phyloP scores from a whole-genome alignment of 2,888 invertebrate genomes.

The Conus canariensis region DNA sequence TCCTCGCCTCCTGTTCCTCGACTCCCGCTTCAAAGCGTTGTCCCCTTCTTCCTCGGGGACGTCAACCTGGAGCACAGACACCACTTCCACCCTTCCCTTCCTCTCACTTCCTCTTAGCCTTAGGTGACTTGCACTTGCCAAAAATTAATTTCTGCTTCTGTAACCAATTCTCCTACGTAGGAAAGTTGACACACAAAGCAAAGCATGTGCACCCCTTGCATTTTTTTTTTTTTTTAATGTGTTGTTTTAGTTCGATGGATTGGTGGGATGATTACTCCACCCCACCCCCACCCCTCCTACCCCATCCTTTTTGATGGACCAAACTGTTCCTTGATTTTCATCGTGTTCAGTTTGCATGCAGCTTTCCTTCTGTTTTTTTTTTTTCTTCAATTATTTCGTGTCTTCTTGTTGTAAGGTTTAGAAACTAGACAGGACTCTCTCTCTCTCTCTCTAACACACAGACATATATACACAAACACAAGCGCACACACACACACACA shows the following conservation, averaged over 20 bases:
- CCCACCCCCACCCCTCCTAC: too few species aligned
- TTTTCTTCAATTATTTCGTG: neutral
- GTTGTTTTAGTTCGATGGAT: neutral
- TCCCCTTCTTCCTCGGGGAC: neutral
- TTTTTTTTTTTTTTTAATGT: neutral
- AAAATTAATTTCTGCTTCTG: neutral
- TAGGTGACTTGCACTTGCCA: constrained; percentile 1
- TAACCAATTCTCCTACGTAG: neutral
- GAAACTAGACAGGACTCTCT: neutral
- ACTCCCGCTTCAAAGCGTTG: neutral
- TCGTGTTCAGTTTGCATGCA: neutral
- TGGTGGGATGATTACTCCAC: neutral
- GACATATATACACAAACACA: too few species aligned
- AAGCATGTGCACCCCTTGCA: too few species aligned
- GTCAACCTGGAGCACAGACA: neutral
- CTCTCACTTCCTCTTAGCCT: neutral
- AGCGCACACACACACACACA: too few species aligned
- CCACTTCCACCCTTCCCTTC: neutral
- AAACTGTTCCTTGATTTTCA: too few species aligned
- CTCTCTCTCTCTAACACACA: neutral
- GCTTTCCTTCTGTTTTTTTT: neutral
- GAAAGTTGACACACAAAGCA: neutral
- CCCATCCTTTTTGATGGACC: neutral
- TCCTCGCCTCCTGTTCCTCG: neutral
- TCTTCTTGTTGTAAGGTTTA: neutral